A percentile compares a stretch with the other conserved stretches of the same genome.
Evolutionary conservation across 2,113 vertebrate genomes (phyloP).

Genomic region (Formicarius rufipectus): DNA sequence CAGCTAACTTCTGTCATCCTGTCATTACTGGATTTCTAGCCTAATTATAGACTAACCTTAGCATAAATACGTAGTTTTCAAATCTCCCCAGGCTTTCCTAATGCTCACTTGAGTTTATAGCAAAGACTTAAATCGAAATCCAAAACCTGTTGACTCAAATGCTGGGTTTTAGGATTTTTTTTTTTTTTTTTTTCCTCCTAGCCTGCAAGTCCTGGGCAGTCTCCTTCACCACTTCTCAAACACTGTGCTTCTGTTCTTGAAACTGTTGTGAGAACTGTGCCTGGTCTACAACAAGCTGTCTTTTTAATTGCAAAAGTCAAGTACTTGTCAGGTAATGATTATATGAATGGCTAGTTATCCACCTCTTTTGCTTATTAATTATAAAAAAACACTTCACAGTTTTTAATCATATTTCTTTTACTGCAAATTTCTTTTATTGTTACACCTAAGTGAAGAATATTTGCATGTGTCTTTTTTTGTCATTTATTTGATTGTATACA

Average conservation of each 20-base stretch:
- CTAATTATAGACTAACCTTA: background rate
- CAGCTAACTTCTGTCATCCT: background rate
- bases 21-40: background rate
- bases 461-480: background rate
- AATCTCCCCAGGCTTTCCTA: background rate
- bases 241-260: slow-evolving; percentile 88
- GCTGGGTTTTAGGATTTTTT: background rate
- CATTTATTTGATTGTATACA: background rate
- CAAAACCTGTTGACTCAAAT: background rate
- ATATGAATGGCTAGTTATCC: background rate
- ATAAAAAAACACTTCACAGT: background rate
- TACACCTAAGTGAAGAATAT: background rate
- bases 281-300: slow-evolving; percentile 87
- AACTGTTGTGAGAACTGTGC: slow-evolving; percentile 87
- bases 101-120: background rate
- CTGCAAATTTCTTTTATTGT: too few species aligned
- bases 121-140: background rate
- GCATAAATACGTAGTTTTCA: background rate
- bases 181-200: slow-evolving; percentile 42
- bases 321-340: slow-evolving; percentile 86
- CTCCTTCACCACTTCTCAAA: slow-evolving; percentile 83
- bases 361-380: background rate
- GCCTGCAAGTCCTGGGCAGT: slow-evolving; percentile 83
- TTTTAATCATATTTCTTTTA: background rate
- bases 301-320: slow-evolving; percentile 91